Conservation (phyloP, 2,113 vertebrate genomes). For the Engraulis encrasicolus region DNA sequence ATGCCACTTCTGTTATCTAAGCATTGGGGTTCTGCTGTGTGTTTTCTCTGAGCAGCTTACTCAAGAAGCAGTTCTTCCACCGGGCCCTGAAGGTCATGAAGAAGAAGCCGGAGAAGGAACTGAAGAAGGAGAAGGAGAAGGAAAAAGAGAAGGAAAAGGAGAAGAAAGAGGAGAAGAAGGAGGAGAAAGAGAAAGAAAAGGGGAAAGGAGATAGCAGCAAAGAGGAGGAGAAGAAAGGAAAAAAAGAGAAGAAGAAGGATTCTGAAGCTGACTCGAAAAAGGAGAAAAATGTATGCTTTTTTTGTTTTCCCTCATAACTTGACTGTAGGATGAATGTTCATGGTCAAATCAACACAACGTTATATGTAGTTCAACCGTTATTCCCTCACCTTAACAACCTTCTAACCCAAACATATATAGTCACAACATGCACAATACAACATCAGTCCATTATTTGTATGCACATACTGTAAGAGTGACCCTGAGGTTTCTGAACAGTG, state of each 20-base stretch:
- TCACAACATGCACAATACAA: too few species aligned
- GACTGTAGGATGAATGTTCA: too few species aligned
- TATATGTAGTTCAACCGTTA: too few species aligned
- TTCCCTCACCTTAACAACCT: too few species aligned
- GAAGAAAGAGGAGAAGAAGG: slow-evolving; percentile 86
- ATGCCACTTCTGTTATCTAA: not conserved
- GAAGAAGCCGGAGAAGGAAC: slow-evolving; percentile 92
- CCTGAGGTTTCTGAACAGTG: too few species aligned
- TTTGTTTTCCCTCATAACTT: not conserved
- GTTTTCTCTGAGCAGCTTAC: slow-evolving; percentile 75
- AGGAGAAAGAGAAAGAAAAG: slow-evolving; percentile 90
- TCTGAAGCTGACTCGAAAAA: slow-evolving; percentile 80
- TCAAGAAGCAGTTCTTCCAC: slow-evolving; percentile 98
- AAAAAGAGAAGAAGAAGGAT: slow-evolving; percentile 84
- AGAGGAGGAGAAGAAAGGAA: slow-evolving; percentile 84
- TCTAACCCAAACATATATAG: too few species aligned
- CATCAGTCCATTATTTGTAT: too few species aligned
- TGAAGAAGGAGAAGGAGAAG: slow-evolving; percentile 85
- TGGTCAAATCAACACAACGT: too few species aligned
- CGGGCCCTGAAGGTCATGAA: slow-evolving; percentile 98
- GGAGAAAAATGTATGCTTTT: slow-evolving; percentile 70
- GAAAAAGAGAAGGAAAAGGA: slow-evolving; percentile 81
- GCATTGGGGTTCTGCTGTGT: not conserved
- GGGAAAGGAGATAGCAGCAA: slow-evolving; percentile 74
- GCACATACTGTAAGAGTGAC: too few species aligned